These are phyloP conservation scores for Cybosia mesomella DNA, from an alignment of 2,888 invertebrate species.

Conservation along the genomic window DNA sequence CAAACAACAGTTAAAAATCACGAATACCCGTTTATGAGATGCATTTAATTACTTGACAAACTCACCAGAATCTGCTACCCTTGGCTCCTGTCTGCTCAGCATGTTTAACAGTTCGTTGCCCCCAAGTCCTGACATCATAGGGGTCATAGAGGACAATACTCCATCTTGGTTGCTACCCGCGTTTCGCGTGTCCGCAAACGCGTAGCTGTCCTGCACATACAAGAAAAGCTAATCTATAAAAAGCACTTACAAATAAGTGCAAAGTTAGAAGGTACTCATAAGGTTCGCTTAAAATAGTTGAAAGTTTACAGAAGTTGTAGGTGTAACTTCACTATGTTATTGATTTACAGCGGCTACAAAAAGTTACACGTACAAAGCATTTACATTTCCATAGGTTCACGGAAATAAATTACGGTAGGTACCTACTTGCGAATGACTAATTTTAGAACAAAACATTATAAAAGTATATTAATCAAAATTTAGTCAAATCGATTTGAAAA, in stretches of 20 bases:
- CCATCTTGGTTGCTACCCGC: slow-evolving; percentile 53
- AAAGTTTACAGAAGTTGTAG: not conserved
- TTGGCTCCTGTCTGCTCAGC: slow-evolving; percentile 69
- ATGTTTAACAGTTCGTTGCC: slow-evolving; percentile 62
- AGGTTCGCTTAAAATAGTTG: not conserved
- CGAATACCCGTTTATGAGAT: not conserved
- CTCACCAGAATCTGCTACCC: slow-evolving; percentile 69
- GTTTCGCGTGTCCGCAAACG: slow-evolving; percentile 55
- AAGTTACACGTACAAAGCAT: not conserved
- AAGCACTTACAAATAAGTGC: not conserved
- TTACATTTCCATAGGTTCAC: not conserved
- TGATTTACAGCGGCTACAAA: not conserved
- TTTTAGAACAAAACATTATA: not conserved
- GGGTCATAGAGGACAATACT: slow-evolving; percentile 66
- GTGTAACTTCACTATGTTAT: not conserved
- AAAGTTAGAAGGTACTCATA: not conserved
- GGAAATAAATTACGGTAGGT: too few relatives aligned
- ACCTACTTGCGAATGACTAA: not conserved
- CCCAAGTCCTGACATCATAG: slow-evolving; percentile 63
- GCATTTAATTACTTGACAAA: not conserved
- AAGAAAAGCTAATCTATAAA: slow-evolving; percentile 4
- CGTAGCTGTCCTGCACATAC: slow-evolving; percentile 63
- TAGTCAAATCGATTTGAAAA: not conserved
- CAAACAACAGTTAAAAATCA: not conserved
- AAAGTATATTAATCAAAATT: not conserved